Evolutionary conservation across 1,140 invertebrate genomes (phyloP), one percentile per base, ranked within the genome.

Genomic region (Brachionus rotundiformis): DNA sequence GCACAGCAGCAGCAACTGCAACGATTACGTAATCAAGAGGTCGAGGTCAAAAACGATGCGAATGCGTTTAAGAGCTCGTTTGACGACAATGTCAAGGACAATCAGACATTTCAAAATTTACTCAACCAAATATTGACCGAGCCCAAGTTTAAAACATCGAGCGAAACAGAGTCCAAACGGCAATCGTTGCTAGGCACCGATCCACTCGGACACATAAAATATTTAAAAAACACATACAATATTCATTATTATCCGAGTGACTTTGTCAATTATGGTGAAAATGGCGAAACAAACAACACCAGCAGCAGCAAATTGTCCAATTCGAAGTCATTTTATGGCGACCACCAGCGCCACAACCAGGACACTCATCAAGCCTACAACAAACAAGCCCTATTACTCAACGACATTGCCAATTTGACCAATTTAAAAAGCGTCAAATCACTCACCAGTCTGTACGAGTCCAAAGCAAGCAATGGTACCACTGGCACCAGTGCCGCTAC

Each of bases 361-460:
- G 31, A 33, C 33, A 16, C 16, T 0, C 33, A 10, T 5, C 65
- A 8, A 25, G 33, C n/a, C 16, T 68, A 27, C 4, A 25, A 19
- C 27, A n/a, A 73, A 25, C 33, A 71, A 71, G 8, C 65, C 39
- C 10, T 36, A 10, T 54, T 59, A 5, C 19, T 49, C 7, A 41
- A 79, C n/a, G 76, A 79, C 29, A 79, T 79, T 59, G 76, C 36
- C 33, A 36, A 33, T 27, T 79, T 63, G 54, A 29, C 47, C 29
- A 79, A 73, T 73, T 73, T 79, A 41, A 79, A 79, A 63, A 79
- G 76, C 25, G 76, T 79, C 8, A 79, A 79, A 59, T 79, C 76
- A 11, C 33, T 79, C 23, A 79, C 76, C 23, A 79, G 36, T 79
- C 59, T 79, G 31, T 79, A 79, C 47, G 76, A 79, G 33, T 79